Conservation (phyloP, 2,113 vertebrate species). For the Cacatua alba region DNA sequence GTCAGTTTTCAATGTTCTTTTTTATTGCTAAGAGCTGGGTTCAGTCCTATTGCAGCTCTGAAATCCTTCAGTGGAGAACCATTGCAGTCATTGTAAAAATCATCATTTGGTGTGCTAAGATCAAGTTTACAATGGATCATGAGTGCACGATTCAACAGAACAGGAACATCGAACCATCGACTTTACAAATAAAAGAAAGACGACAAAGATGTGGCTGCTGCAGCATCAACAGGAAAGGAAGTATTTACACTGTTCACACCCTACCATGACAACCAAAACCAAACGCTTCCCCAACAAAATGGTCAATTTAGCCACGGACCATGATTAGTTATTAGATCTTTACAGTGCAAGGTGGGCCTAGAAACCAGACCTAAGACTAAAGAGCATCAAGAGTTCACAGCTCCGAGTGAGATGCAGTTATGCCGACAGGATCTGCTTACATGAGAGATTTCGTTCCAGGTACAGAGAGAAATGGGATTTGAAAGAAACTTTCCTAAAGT, state of each 20-base stretch:
- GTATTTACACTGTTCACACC: conserved; percentile 63
- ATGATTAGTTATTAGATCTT: not conserved
- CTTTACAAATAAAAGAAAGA: conserved; percentile 72
- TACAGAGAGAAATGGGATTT: not conserved
- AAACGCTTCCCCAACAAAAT: not conserved
- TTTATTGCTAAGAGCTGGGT: conserved; percentile 83
- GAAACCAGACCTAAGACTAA: conserved; percentile 32
- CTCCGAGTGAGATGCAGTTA: not conserved
- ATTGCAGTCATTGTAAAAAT: conserved; percentile 64
- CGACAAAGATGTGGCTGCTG: conserved; percentile 49
- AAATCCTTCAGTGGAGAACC: conserved; percentile 68
- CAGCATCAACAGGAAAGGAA: conserved; percentile 67
- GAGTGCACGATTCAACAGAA: conserved; percentile 66
- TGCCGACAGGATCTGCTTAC: not conserved
- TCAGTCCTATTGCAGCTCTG: conserved; percentile 73
- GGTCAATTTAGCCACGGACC: conserved; percentile 25
- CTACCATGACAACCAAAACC: not conserved
- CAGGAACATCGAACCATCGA: conserved; percentile 67
- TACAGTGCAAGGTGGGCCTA: conserved; percentile 40
- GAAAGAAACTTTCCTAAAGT: conserved; percentile 67
- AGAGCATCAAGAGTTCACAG: conserved; percentile 20
- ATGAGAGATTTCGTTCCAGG: not conserved
- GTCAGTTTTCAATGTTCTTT: not conserved
- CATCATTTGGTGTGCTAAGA: conserved; percentile 69
- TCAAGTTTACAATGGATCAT: conserved; percentile 53